Evolutionary conservation across 2,113 vertebrate species (phyloP), one percentile per base, ranked within the genome.

Genomic region (Kryptolebias marmoratus): DNA sequence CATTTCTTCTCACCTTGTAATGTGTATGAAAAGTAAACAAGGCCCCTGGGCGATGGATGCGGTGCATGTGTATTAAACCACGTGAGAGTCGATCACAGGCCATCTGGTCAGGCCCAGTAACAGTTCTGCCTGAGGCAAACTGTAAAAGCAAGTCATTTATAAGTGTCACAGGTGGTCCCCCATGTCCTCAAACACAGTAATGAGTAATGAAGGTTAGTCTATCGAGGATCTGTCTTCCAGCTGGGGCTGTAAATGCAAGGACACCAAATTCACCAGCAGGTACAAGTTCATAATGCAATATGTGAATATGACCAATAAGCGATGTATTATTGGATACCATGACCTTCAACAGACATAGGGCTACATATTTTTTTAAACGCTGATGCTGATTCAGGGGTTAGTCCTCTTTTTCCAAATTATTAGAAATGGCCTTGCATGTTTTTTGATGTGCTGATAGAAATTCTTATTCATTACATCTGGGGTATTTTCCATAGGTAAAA

Each of bases 131-230:
- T 9, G 63, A 70, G 89, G 90, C 82, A 63, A 83, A 76, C 83
- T 81, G 71, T 73, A 70, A 87, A 79, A 84, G 85, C 84, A 78
- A 91, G 79, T 84, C 85, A 88, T 92, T 93, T 91, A 81, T 92
- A 91, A 80, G 81, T 88, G 89, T 91, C 83, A 73, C 83, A 81
- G 82, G 85, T 86, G 88, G 80, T 89, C 90, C 85, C 83, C 73
- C 2, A 27, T 13, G 85, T 86, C 84, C 87, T 88, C 84, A 86
- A 75, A 91, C 75, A 80, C 81, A 81, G 86, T 87, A 89, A 87
- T 89, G 87, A 90, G 83, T 88, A 91, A 89, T 90, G 89, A 86
- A 76, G 28, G 75, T 66, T 45, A n/a, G 73, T 79, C 83, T 77
- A 1, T 36, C 2, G 80, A 80, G 89, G 85, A 77, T 84, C 85